Base-by-base conservation (phyloP, 30 jellyfish, hydroid and myxozoan genomes). In the Aurelia aurita region DNA sequence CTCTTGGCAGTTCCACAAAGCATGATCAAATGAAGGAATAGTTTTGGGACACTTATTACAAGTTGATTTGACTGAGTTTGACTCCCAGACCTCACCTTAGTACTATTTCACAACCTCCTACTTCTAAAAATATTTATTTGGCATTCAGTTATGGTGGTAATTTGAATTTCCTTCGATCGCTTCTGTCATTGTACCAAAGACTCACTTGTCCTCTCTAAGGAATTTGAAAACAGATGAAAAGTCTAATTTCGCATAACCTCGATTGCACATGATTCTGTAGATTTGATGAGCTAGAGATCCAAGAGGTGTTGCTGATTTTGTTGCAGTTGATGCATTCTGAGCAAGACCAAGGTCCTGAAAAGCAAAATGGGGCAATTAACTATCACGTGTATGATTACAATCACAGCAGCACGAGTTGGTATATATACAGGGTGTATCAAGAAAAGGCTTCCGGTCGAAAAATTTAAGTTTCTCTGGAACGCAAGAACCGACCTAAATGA, bases 251-350 rank as follows among this genome's bases (percentile, higher is more conserved):
- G 86, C 87, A 53, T 89, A 95, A 61, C 99, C 99, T 44, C 93
- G 82, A 63, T 89, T 89, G 88, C 98, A 89, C 99, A 95, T 95
- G 53, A 95, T 64, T 44, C 99, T 89, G 78, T 95, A 95, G 20
- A 90, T 89, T 73, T 95, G 99, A 63, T 95, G 99, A 15, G 99
- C 99, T 75, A 89, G 53, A 18, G 99, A 95, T 58, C 99, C 99
- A 76, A 95, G 87, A 47, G 99, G 99, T 45, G 99, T 95, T 23
- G 99, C 98, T 23, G 99, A 87, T 81, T 90, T 90, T 28, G 99
- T 95, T 16, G 95, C 59, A 9, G 99, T 89, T 55, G 99, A 89
- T n/a, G 99, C 99, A 47, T 89, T 95, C 63, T 95, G 99, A 23
- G 99, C 99, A 39, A 95, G 86, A 12, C 99, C 99, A 72, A 95